Conservation (phyloP, 1,140 invertebrate genomes). For the Chionoecetes opilio region DNA sequence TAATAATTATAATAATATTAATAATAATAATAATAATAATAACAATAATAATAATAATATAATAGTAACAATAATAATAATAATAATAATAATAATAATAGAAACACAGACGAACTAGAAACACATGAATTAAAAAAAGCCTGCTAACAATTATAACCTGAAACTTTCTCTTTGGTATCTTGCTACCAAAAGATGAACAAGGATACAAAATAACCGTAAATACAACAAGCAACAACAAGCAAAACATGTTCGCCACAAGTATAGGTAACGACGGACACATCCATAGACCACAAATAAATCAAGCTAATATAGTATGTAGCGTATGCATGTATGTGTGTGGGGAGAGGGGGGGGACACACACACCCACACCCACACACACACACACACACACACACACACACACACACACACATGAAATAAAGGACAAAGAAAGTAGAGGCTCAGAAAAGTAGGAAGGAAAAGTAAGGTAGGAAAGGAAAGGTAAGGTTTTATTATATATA, state of each 20-base stretch:
- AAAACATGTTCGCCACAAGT: not conserved
- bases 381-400: conserved; percentile 31
- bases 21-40: not conserved
- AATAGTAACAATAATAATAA: conserved; percentile 43
- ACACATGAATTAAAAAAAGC: not conserved
- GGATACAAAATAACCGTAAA: not conserved
- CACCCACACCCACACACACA: not conserved
- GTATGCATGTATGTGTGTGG: not conserved
- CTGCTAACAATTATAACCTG: not conserved
- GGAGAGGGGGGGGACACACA: not conserved
- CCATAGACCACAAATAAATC: not conserved
- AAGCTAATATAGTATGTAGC: not conserved
- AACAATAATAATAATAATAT: conserved; percentile 12
- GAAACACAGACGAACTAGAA: not conserved
- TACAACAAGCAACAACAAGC: not conserved
- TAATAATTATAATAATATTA: too few species aligned
- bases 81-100: conserved; percentile 38
- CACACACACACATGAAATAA: not conserved
- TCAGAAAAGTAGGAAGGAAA: not conserved
- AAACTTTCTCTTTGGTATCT: not conserved
- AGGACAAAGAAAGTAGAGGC: not conserved
- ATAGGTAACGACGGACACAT: not conserved
- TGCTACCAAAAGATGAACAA: not conserved
- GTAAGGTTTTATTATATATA: too few species aligned
- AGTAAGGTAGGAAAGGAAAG: conserved; percentile 38